Evolutionary conservation across 2,797 vertebrate genomes (phyloP).

Genomic region (Morus bassanus): DNA sequence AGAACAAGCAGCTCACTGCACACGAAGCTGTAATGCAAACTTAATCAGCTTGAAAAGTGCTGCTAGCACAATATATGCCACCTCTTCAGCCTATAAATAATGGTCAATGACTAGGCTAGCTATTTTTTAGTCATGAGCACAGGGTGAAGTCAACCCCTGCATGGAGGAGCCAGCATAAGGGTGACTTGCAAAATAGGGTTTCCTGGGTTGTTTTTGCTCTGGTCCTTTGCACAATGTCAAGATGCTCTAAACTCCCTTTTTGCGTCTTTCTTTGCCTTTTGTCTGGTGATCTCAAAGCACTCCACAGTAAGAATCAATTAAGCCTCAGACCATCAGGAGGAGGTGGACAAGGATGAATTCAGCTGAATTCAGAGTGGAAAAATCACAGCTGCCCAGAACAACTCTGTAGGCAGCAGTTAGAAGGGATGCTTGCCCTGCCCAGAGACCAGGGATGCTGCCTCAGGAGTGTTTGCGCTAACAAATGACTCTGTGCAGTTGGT

Average conservation of each 20-base stretch:
- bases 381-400: background rate
- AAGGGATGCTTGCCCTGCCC: background rate
- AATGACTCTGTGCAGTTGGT: accelerated
- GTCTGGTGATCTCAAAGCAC: background rate
- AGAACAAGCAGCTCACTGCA: background rate
- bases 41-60: background rate
- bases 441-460: no score
- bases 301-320: accelerated
- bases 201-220: background rate
- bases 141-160: background rate
- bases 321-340: background rate
- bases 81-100: constrained; percentile 7
- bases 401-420: accelerated
- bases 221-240: background rate
- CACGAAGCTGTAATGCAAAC: background rate
- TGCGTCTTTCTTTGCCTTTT: background rate
- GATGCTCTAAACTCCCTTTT: background rate
- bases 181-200: background rate
- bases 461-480: accelerated
- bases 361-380: no score
- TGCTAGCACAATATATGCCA: background rate
- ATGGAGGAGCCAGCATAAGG: background rate
- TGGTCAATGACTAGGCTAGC: background rate
- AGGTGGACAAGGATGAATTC: background rate
- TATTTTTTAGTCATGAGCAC: background rate